Percentiles rank a stretch among this genome's conserved stretches.
Conservation (phyloP, 2,113 vertebrate genomes). For the Toxostoma redivivum region DNA sequence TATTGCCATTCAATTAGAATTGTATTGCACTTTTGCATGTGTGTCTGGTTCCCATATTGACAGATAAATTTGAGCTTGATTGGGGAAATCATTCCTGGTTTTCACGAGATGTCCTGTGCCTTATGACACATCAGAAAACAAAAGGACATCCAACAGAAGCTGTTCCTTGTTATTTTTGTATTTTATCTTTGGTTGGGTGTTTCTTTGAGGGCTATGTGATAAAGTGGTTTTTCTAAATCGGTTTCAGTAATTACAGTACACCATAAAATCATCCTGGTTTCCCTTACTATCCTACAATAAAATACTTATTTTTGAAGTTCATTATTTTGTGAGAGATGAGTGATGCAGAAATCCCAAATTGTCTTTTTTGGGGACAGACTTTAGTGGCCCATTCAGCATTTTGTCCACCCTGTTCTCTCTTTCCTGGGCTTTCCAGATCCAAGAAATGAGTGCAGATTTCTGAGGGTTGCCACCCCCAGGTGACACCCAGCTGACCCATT, state of each 20-base stretch:
- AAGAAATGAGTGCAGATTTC: background rate
- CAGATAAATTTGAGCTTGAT: background rate
- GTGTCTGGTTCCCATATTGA: background rate
- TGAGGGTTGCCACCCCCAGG: background rate
- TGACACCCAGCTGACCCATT: background rate
- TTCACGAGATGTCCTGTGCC: background rate
- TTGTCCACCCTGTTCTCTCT: background rate
- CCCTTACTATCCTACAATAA: background rate
- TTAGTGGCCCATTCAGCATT: rapidly evolving
- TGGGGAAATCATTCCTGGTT: background rate
- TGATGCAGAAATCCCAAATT: background rate
- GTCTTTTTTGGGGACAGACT: background rate
- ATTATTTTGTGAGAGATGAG: background rate
- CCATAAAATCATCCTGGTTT: background rate
- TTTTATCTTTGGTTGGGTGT: background rate
- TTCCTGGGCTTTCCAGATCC: background rate
- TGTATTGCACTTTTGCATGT: background rate
- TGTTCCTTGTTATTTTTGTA: background rate
- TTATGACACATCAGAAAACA: background rate
- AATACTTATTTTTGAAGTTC: background rate
- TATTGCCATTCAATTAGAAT: background rate
- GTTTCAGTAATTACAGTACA: background rate
- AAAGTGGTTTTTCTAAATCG: background rate
- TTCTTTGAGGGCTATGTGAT: background rate
- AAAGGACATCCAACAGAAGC: background rate